Base-by-base conservation (phyloP, 2,113 vertebrate genomes). In the Aix galericulata region DNA sequence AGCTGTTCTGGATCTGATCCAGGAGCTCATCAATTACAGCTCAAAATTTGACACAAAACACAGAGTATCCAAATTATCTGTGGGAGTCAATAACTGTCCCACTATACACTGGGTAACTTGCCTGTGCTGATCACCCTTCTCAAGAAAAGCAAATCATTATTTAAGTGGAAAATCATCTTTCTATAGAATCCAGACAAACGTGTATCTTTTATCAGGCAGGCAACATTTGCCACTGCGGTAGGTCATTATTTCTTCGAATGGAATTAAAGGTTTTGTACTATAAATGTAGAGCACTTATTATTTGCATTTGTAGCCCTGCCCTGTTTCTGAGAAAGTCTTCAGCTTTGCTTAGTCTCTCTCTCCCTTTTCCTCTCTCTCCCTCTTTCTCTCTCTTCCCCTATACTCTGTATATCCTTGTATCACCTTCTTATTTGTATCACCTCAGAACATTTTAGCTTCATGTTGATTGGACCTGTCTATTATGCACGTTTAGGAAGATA, bases 21-120 rank as follows among this genome's bases (percentile, higher is more conserved):
- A 48, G 44, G 10, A 1, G 2, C 2, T 79, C 6, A 1, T 44
- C 20, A 1, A 1, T 46, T 81, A 36, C 10, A 62, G 12, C 20
- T 82, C 60, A 55, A n/a, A 88, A 59, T 44, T 9, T 29, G 6
- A 75, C 16, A 12, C 8, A 62, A 53, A 71, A 6, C 11, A 46
- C 53, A 34, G 29, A 78, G 31, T 77, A 29, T 7, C 58, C 6
- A 71, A 60, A 46, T 46, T 2, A 2, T 34, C 79, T 80, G 3
- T 68, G 4, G 80, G n/a, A n/a, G 12, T 56, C 8, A 62, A 13
- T 8, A 60, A 11, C 13, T 25, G 4, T 52, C n/a, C 9, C 48
- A 13, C 3, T 46, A 0, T 31, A 32, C 4, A 34, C 7, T 53
- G 26, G 3, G 3, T 20, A 46, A 40, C 11, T 27, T 36, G 27